Evolutionary conservation across 2,888 invertebrate genomes (phyloP), one percentile per base, ranked within the genome.

Genomic region (Mylabris sibirica): DNA sequence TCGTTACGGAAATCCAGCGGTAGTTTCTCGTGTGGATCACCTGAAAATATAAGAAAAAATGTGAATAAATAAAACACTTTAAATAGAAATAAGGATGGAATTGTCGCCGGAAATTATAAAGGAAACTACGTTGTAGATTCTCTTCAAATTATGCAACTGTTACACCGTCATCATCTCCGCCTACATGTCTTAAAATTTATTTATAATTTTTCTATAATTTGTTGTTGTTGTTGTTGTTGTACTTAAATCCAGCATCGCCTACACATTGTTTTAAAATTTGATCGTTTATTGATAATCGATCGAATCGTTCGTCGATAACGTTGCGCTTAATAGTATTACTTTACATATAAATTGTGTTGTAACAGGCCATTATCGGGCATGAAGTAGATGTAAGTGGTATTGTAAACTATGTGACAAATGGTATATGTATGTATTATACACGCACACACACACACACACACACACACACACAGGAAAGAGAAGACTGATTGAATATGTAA

Each of bases 11-110:
- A 82, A 73, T 84, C 83, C 76, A 83, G 72, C 62, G 82, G 80
- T 73, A 82, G 76, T 74, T 82, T 82, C 71, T 84, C 84, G 65
- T 79, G 80, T 57, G 80, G 76, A 66, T 84, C 84, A 80, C 81
- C 84, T 84, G 79, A 76, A 76, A 75, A 59, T 41, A 22, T 63
- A 67, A n/a, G 35, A 57, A 35, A 64, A 64, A 59, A 3, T 64
- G 26, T 26, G 26, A 11, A 11, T 11, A 3, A 38, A 38, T 12
- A 3, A 38, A 12, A 38, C 12, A 11, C 2, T 38, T 38, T 38
- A 3, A 1, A 38, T 11, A 12, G 12, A 35, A 35, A 35, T 30
- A 30, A 30, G 30, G 30, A 8, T 30, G 30, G 6, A 5, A 1
- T 8, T 20, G 49, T 3, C 12, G 24, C 24, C 22, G 57, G 57